These are phyloP conservation scores for Apogon talboti DNA, from an alignment of 2,797 vertebrate species.

Conservation along the genomic window DNA sequence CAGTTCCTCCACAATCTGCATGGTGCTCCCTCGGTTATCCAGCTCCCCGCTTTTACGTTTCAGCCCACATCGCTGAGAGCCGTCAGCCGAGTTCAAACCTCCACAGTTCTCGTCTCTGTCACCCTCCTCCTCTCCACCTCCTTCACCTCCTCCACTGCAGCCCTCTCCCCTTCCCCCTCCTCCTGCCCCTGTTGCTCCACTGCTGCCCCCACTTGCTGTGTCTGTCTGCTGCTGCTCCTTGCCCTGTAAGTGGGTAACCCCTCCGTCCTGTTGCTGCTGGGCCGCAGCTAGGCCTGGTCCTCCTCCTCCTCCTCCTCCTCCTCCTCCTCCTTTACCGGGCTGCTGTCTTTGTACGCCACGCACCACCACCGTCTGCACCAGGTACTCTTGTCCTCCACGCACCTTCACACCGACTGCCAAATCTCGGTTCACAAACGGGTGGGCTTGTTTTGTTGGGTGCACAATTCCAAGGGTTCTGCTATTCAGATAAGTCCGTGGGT, in stretches of 20 bases:
- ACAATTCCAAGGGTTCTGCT: constrained; percentile 93
- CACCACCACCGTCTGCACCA: constrained; percentile 92
- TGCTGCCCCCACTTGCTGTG: constrained; percentile 80
- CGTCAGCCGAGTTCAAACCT: constrained; percentile 87
- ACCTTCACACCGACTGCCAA: constrained; percentile 84
- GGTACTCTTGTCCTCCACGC: constrained; percentile 88
- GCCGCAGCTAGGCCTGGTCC: constrained; percentile 61
- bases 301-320: constrained; percentile 43
- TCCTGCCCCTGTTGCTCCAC: constrained; percentile 81
- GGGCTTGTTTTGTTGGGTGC: constrained; percentile 88
- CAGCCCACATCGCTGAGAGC: constrained; percentile 89
- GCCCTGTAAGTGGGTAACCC: constrained; percentile 73
- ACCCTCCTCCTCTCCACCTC: constrained; percentile 42
- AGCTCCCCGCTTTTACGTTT: constrained; percentile 88
- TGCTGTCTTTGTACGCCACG: constrained; percentile 88
- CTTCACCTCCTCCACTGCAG: constrained; percentile 63
- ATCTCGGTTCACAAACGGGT: constrained; percentile 90
- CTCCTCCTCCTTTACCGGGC: constrained; percentile 62
- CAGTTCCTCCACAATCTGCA: constrained; percentile 97
- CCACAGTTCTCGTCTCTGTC: constrained; percentile 77
- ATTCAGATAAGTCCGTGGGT: constrained; percentile 93
- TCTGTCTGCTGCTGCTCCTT: constrained; percentile 79
- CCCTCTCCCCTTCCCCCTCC: constrained; percentile 79
- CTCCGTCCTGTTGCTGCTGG: constrained; percentile 66
- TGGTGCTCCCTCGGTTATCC: constrained; percentile 80